These are phyloP conservation scores for Delichon dasypus DNA, from an alignment of 2,797 vertebrate genomes.

Conservation along the genomic window DNA sequence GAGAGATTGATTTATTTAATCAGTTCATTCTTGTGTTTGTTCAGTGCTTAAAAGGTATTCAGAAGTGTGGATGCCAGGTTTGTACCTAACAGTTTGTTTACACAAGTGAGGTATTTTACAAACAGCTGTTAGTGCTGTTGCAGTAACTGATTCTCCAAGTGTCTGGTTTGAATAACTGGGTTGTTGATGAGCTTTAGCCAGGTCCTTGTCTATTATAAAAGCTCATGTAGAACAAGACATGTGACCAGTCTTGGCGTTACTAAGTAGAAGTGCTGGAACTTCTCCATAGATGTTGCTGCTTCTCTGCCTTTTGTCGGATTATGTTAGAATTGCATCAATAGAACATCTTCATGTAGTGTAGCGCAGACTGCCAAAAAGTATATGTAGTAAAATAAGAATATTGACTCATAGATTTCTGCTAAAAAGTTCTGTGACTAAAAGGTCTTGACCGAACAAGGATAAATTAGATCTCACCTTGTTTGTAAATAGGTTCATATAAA, in stretches of 20 bases:
- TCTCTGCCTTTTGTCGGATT: background rate
- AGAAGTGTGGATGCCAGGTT: background rate
- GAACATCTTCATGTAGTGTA: background rate
- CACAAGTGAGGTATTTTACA: background rate
- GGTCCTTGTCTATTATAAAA: background rate
- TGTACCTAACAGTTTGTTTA: background rate
- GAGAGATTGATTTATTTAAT: background rate
- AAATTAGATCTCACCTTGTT: background rate
- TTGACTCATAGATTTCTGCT: background rate
- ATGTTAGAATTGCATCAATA: background rate
- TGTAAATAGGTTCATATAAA: constrained; percentile 86
- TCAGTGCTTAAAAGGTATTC: background rate
- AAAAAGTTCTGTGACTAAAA: background rate
- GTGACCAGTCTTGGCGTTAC: background rate
- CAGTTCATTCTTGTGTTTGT: background rate
- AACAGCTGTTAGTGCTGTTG: background rate
- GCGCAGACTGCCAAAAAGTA: background rate
- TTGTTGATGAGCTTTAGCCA: background rate
- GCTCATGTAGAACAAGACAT: background rate
- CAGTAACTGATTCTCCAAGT: background rate
- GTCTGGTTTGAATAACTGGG: background rate
- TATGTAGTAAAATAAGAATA: background rate
- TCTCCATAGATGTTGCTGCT: background rate
- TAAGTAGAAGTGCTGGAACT: background rate
- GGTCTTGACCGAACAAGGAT: background rate